Evolutionary conservation across 2,797 vertebrate species (phyloP).

Genomic region (Poeciliopsis infans): DNA sequence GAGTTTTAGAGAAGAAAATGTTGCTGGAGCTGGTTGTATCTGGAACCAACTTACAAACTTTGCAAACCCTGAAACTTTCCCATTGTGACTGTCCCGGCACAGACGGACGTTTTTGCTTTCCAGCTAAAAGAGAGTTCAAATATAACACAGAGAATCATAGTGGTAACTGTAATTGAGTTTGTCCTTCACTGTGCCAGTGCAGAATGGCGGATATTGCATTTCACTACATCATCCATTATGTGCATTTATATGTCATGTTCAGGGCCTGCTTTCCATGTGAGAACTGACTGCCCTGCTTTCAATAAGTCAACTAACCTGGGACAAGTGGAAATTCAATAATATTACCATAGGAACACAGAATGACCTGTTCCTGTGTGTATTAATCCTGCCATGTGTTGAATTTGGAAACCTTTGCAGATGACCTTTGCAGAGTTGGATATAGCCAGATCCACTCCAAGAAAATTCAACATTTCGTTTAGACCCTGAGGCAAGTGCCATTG

Average conservation of each 20-base stretch:
- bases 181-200: slow-evolving; percentile 49
- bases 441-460: slow-evolving; percentile 54
- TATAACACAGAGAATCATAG: slow-evolving; percentile 53
- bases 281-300: slow-evolving; percentile 64
- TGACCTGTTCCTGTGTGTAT: slow-evolving; percentile 66
- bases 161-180: slow-evolving; percentile 52
- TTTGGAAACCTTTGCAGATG: slow-evolving; percentile 43
- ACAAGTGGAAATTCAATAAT: slow-evolving; percentile 66
- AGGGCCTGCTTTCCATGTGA: slow-evolving; percentile 53
- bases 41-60: slow-evolving; percentile 33
- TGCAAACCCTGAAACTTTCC: slow-evolving; percentile 27
- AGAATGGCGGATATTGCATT: slow-evolving; percentile 67
- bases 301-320: slow-evolving; percentile 54
- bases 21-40: slow-evolving; percentile 54
- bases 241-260: slow-evolving; percentile 71
- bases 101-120: not conserved
- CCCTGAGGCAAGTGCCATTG: slow-evolving; percentile 43
- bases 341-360: slow-evolving; percentile 38
- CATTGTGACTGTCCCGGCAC: slow-evolving; percentile 35
- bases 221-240: slow-evolving; percentile 72
- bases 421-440: slow-evolving; percentile 55
- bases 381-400: slow-evolving; percentile 68
- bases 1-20: slow-evolving; percentile 36
- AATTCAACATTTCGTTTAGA: slow-evolving; percentile 34
- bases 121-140: slow-evolving; percentile 50